These are phyloP conservation scores for Acronicta psi DNA, from an alignment of 2,888 invertebrate genomes.

Conservation along the genomic window DNA sequence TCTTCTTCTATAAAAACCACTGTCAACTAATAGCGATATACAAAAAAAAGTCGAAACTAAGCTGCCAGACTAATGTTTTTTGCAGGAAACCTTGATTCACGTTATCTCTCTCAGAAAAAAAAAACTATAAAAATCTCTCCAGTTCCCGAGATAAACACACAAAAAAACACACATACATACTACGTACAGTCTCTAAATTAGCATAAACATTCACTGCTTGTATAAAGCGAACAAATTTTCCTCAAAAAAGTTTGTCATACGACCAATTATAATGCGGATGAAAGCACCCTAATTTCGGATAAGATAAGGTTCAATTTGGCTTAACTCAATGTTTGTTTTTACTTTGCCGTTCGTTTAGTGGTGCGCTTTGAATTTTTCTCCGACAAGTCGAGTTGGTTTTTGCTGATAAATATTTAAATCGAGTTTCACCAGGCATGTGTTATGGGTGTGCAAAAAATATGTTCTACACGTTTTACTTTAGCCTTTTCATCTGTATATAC, in stretches of 20 bases:
- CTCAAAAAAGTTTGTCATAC: conserved; percentile 50
- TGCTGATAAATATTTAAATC: conserved; percentile 46
- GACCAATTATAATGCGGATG: conserved; percentile 42
- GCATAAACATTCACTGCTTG: conserved; percentile 45
- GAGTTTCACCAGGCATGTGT: conserved; percentile 32
- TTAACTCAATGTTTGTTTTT: conserved; percentile 39
- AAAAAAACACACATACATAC: conserved; percentile 33
- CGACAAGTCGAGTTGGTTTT: conserved; percentile 24
- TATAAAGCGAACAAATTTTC: conserved; percentile 47
- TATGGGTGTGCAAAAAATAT: conserved; percentile 5
- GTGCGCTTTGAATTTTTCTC: conserved; percentile 36
- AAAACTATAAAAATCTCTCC: conserved; percentile 47
- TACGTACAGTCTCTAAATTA: conserved; percentile 37
- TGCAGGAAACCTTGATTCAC: not conserved
- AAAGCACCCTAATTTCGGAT: conserved; percentile 21
- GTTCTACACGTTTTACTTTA: conserved; percentile 1
- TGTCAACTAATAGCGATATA: too few relatives aligned
- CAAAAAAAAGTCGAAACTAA: not conserved
- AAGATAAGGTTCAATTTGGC: conserved; percentile 42
- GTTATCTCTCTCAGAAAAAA: conserved; percentile 4
- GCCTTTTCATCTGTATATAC: too few relatives aligned
- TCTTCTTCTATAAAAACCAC: too few relatives aligned
- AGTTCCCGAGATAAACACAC: conserved; percentile 41
- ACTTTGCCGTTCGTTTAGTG: conserved; percentile 43
- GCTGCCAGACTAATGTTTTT: not conserved